Evolutionary conservation across 2,797 vertebrate genomes (phyloP).

Genomic region (Takifugu ocellatus): DNA sequence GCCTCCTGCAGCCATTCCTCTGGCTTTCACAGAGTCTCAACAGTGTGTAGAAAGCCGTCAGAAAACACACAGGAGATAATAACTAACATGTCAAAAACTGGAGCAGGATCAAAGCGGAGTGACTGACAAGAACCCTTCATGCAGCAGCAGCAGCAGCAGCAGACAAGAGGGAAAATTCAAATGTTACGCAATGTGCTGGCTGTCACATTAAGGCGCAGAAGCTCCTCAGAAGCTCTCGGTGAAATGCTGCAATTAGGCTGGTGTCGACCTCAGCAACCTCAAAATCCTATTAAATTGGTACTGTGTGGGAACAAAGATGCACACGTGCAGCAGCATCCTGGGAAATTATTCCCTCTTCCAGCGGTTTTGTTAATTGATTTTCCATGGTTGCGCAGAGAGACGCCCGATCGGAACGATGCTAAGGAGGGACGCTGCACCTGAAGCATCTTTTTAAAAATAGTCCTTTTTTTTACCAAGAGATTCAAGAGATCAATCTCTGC

Average conservation of each 20-base stretch:
- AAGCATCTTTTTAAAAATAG: slow-evolving; percentile 50
- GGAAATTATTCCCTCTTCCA: background rate
- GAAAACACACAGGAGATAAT: slow-evolving; percentile 50
- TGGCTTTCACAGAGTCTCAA: background rate
- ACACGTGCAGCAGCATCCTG: slow-evolving; percentile 1
- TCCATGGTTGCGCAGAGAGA: background rate
- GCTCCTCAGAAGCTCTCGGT: slow-evolving; percentile 15
- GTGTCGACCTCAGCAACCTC: slow-evolving; percentile 9
- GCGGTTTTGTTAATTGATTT: slow-evolving; percentile 10
- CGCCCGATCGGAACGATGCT: slow-evolving; percentile 26
- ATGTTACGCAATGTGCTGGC: slow-evolving; percentile 33
- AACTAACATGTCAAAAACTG: slow-evolving; percentile 48
- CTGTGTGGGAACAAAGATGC: slow-evolving; percentile 3
- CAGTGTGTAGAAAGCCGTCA: slow-evolving; percentile 37
- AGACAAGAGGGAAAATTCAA: slow-evolving; percentile 10
- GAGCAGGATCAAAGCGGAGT: slow-evolving; percentile 52
- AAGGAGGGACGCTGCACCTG: slow-evolving; percentile 23
- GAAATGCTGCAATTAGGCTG: slow-evolving; percentile 12
- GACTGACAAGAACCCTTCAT: slow-evolving; percentile 31
- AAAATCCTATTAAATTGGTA: slow-evolving; percentile 7
- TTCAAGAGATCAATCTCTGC: slow-evolving; percentile 22
- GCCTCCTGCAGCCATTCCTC: slow-evolving; percentile 23
- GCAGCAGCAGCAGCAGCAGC: slow-evolving; percentile 1
- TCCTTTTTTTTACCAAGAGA: slow-evolving; percentile 15
- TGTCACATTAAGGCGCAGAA: slow-evolving; percentile 35